These are phyloP conservation scores for Tigriopus japonicus DNA, from an alignment of 1,140 invertebrate genomes.

Conservation along the genomic window DNA sequence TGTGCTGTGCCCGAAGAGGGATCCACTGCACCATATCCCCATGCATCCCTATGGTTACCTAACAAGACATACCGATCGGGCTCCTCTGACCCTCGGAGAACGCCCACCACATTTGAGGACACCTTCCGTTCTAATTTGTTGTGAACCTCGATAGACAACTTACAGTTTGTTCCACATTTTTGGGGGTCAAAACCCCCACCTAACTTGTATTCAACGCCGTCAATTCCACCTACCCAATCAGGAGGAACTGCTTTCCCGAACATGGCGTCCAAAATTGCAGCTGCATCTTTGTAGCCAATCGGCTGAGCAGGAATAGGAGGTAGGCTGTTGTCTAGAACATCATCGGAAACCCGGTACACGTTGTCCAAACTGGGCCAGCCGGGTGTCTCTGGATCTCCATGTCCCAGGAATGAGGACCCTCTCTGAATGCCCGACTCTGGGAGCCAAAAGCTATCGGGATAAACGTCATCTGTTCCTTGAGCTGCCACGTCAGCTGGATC, in stretches of 20 bases:
- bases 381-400: conserved; percentile 32
- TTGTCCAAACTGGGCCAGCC: conserved; percentile 18
- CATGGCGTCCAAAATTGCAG: conserved; percentile 19
- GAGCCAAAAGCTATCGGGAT: conserved; percentile 30
- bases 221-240: conserved; percentile 26
- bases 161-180: background rate
- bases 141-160: background rate
- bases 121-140: background rate
- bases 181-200: background rate
- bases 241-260: conserved; percentile 23
- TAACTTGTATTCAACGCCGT: background rate
- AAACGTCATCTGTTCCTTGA: conserved; percentile 17
- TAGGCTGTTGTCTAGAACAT: background rate
- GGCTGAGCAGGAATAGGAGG: conserved; percentile 21
- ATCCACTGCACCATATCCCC: conserved; percentile 37
- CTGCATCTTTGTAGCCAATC: conserved; percentile 19
- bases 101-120: background rate
- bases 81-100: background rate
- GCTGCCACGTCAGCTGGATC: conserved; percentile 9
- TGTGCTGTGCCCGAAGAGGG: conserved; percentile 34
- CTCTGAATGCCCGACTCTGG: conserved; percentile 28
- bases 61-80: conserved; percentile 30
- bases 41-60: conserved; percentile 39
- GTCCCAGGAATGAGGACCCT: conserved; percentile 24
- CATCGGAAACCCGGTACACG: background rate